Evolutionary conservation across 2,797 vertebrate species (phyloP), one percentile per base, ranked within the genome.

Genomic region (Catharus ustulatus): DNA sequence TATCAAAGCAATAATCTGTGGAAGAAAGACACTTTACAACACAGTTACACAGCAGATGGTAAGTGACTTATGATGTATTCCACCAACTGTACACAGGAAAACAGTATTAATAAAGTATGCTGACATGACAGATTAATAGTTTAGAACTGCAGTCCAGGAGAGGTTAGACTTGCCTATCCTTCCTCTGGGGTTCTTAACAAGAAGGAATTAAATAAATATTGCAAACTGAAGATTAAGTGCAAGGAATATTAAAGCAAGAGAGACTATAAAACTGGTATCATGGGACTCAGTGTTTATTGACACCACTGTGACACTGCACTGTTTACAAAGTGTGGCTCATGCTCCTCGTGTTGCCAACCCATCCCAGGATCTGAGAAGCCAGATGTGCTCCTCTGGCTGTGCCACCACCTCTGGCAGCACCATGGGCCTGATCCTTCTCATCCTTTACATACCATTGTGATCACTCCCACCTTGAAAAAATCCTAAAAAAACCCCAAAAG

Each of bases 41-140:
- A 1, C 75, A 78, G 72, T 89, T 76, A 49, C 72, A 78, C 36
- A 75, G 85, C 96, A 96, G 94, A 95, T 95, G 95, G 87, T 87
- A 87, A 93, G 81, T 76, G 92, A 93, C 46, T 94, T 90, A 93
- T 13, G 66, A 77, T 77, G 48, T 19, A 72, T 74, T 90, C 69
- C 52, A 87, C 82, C 69, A 67, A 59, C 11, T 20, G 5, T 52
- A 51, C 2, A 23, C 84, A 92, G 92, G 79, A 94, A 95, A 87
- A 76, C 20, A 30, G 62, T 38, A 94, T 78, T 95, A 89, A 89
- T 81, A 85, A 92, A 95, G 89, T 61, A 93, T 23, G 62, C 90
- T 93, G 92, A 96, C 79, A 85, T 75, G 79, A 78, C 87, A 95
- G 89, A 95, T 93, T 93, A 95, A 95, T 85, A 89, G 81, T 71